phyloP scores from a whole-genome alignment of 2,888 invertebrate genomes.

The Drosophila nr. perissopoda region DNA sequence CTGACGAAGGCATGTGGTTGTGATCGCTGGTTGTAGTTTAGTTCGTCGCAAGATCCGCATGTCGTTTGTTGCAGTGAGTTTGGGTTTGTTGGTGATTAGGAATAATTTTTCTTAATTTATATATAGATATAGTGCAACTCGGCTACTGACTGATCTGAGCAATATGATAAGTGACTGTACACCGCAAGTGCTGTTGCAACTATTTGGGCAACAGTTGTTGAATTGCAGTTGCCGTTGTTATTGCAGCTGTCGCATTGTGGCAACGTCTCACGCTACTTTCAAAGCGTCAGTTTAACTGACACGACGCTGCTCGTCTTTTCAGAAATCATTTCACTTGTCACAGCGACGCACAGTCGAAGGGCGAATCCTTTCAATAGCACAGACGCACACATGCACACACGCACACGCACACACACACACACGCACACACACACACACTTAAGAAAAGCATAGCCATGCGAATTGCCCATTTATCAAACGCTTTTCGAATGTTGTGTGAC shows the following conservation, averaged over 20 bases:
- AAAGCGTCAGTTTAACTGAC: slow-evolving; percentile 18
- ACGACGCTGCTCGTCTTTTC: slow-evolving; percentile 22
- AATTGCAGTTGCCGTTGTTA: slow-evolving; percentile 4
- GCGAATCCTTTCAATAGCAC: slow-evolving; percentile 34
- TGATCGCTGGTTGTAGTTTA: no score
- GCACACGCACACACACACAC: no score
- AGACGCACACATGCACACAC: not conserved
- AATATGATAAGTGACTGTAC: not conserved
- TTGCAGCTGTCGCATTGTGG: slow-evolving; percentile 16
- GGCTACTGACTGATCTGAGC: slow-evolving; percentile 3
- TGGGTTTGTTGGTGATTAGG: no score
- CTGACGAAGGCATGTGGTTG: no score
- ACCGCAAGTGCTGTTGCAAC: not conserved
- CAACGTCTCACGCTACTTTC: slow-evolving; percentile 6
- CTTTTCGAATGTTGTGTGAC: slow-evolving; percentile 59
- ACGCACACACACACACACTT: not conserved
- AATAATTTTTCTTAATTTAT: no score
- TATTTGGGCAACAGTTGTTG: slow-evolving; percentile 10
- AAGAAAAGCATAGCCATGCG: slow-evolving; percentile 7
- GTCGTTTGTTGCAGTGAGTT: no score
- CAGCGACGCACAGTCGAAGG: slow-evolving; percentile 21
- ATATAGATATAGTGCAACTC: no score
- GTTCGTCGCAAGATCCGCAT: no score
- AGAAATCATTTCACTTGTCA: slow-evolving; percentile 71
- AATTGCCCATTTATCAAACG: slow-evolving; percentile 71